phyloP scores from a whole-genome alignment of 2,888 invertebrate genomes.

The Parthenolecanium corni region DNA sequence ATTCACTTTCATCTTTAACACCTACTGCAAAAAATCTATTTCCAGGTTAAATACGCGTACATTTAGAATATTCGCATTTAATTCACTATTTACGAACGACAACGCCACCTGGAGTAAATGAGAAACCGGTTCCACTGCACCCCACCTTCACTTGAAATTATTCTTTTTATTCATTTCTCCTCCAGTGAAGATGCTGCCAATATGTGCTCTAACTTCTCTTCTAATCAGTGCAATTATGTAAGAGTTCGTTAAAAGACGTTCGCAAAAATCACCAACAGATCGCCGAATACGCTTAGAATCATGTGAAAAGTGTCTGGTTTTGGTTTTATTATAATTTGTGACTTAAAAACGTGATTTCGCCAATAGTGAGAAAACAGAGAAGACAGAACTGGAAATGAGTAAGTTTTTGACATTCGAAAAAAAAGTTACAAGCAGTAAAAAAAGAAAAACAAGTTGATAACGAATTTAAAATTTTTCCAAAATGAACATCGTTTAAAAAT shows the following conservation, averaged over 20 bases:
- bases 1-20: constrained; percentile 5
- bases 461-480: too few species aligned
- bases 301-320: constrained; percentile 12
- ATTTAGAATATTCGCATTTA: neutral
- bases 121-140: constrained; percentile 14
- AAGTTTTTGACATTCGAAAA: too few species aligned
- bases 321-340: neutral
- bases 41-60: neutral
- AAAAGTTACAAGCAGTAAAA: too few species aligned
- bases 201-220: neutral
- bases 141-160: constrained; percentile 7
- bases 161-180: constrained; percentile 2
- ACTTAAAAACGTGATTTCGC: neutral
- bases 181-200: constrained; percentile 14
- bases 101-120: neutral
- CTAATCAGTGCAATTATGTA: constrained; percentile 10
- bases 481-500: too few species aligned
- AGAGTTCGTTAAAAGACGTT: neutral
- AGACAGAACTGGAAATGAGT: neutral
- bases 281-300: constrained; percentile 13
- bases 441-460: too few species aligned
- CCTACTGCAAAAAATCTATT: neutral
- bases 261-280: neutral
- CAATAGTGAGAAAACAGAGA: too few species aligned
- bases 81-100: constrained; percentile 4